A percentile compares a stretch with the other conserved stretches of the same genome.
phyloP scores from a whole-genome alignment of 2,797 vertebrate species.

The Manis crassicaudata region DNA sequence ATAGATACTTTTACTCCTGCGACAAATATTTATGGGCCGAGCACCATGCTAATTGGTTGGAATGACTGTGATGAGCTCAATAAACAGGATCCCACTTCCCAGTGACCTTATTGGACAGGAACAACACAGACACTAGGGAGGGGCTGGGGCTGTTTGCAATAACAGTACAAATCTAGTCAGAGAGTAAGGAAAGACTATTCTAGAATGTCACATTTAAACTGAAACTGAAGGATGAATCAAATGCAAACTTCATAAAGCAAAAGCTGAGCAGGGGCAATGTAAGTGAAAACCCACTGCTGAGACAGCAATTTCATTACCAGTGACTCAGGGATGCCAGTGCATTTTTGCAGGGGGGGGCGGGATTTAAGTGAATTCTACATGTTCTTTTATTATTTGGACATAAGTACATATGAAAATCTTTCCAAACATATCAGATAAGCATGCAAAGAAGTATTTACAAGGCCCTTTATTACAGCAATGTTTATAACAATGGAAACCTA shows the following conservation, averaged over 20 bases:
- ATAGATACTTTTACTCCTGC: neutral
- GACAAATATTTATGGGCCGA: neutral
- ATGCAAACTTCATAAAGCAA: neutral
- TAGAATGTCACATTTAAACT: neutral
- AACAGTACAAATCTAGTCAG: neutral
- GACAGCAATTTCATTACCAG: neutral
- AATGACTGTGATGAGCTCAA: no score
- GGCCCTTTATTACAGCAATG: neutral
- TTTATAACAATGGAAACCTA: constrained; percentile 26
- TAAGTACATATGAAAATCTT: constrained; percentile 24
- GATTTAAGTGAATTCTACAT: neutral
- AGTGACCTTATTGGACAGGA: neutral
- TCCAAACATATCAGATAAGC: constrained; percentile 14
- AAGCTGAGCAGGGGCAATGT: no score
- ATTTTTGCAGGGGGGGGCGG: neutral
- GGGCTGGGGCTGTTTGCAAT: neutral
- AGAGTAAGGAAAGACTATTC: neutral
- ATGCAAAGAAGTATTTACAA: constrained; percentile 26
- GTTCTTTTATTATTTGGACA: neutral
- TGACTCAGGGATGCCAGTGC: neutral
- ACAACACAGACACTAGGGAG: neutral
- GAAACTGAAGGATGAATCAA: neutral
- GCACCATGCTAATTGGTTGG: neutral
- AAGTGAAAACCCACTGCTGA: neutral
- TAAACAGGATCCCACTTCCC: neutral